Conservation (phyloP, 2,888 invertebrate genomes). For the Tiliacea aurago region DNA sequence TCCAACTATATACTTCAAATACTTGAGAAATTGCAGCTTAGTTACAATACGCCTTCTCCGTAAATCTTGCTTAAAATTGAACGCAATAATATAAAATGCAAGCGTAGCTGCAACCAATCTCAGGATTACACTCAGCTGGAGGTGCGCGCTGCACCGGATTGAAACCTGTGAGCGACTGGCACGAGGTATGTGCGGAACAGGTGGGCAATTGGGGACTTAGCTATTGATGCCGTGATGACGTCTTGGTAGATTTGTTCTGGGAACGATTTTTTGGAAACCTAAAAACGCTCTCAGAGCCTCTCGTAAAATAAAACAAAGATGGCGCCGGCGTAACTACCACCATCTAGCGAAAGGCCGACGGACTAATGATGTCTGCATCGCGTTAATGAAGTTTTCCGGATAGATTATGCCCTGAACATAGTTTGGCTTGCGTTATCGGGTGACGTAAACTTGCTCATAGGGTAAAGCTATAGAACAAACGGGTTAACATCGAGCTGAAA, state of each 20-base stretch:
- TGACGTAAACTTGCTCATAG: slow-evolving; percentile 7
- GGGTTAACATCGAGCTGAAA: background rate
- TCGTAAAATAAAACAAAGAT: slow-evolving; percentile 63
- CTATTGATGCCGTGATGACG: slow-evolving; percentile 24
- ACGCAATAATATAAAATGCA: slow-evolving; percentile 32
- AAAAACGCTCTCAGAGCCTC: slow-evolving; percentile 54
- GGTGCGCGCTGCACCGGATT: slow-evolving; percentile 43
- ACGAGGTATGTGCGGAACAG: slow-evolving; percentile 1
- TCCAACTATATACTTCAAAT: background rate
- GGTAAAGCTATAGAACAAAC: slow-evolving; percentile 11
- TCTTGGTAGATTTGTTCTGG: background rate
- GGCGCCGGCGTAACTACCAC: slow-evolving; percentile 14
- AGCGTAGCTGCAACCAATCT: slow-evolving; percentile 50
- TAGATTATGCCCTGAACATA: slow-evolving; percentile 55
- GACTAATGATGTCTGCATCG: slow-evolving; percentile 58
- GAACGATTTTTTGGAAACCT: no score
- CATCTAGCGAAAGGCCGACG: slow-evolving; percentile 37
- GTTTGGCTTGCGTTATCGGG: slow-evolving; percentile 31
- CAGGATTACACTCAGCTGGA: slow-evolving; percentile 48
- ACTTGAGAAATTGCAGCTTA: background rate
- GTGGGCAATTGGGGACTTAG: background rate
- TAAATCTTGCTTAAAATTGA: slow-evolving; percentile 16
- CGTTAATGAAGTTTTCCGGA: slow-evolving; percentile 57
- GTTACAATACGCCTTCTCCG: background rate
- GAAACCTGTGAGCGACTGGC: slow-evolving; percentile 50